phyloP scores from a whole-genome alignment of 2,113 vertebrate species.

The Chinchilla lanigera region DNA sequence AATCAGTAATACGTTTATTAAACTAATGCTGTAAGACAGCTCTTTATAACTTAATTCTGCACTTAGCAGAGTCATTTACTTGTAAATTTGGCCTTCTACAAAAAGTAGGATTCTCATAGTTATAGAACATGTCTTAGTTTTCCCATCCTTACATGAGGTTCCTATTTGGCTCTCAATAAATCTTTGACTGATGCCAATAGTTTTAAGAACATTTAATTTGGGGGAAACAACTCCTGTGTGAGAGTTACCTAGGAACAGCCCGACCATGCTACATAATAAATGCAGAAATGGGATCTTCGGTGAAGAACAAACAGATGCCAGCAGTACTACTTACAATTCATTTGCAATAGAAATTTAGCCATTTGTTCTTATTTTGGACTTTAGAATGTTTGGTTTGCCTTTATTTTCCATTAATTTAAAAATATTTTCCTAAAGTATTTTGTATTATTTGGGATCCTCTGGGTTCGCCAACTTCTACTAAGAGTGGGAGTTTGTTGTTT shows the following conservation, averaged over 20 bases:
- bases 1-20: neutral
- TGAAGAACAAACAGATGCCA: neutral
- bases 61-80: neutral
- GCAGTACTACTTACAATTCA: neutral
- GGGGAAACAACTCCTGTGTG: neutral
- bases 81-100: neutral
- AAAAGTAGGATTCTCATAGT: neutral
- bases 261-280: neutral
- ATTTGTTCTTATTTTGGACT: neutral
- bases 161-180: neutral
- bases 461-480: neutral
- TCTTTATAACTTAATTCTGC: neutral
- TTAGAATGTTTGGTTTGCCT: neutral
- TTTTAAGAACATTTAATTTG: neutral
- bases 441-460: neutral
- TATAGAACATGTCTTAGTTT: neutral
- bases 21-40: neutral
- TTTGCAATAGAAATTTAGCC: neutral
- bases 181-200: neutral
- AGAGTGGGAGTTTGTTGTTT: neutral
- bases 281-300: neutral
- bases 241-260: neutral
- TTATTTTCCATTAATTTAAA: conserved; percentile 32
- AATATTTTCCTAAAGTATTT: neutral
- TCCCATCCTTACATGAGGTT: neutral